These are phyloP conservation scores for Tachycineta bicolor DNA, from an alignment of 2,113 vertebrate species.

Conservation along the genomic window DNA sequence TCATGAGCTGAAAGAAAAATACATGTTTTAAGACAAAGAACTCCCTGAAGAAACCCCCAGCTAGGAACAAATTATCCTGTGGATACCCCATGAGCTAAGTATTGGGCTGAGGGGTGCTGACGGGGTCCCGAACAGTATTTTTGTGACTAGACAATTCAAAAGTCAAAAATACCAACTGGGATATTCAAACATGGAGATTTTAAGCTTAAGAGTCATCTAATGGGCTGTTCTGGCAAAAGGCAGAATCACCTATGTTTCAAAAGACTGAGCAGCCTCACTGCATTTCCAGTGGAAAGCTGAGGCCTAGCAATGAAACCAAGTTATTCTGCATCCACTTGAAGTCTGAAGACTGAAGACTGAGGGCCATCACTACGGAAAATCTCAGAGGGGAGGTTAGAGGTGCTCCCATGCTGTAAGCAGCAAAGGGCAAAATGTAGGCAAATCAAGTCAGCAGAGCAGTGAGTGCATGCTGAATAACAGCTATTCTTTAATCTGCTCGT, in stretches of 20 bases:
- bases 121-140: not conserved
- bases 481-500: not conserved
- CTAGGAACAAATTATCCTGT: not conserved
- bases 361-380: not conserved
- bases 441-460: not conserved
- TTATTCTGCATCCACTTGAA: not conserved
- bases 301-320: not conserved
- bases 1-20: slow-evolving; percentile 87
- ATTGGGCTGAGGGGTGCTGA: not conserved
- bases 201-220: not conserved
- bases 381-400: not conserved
- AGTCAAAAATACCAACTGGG: not conserved
- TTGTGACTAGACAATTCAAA: not conserved
- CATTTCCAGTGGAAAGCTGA: not conserved
- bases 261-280: not conserved
- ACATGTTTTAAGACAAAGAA: not conserved
- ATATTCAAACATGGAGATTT: not conserved
- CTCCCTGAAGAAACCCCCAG: rapidly evolving
- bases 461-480: not conserved
- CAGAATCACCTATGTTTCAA: not conserved
- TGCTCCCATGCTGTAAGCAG: not conserved
- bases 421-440: not conserved
- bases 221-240: not conserved
- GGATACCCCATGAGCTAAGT: not conserved
- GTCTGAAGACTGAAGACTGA: not conserved